A percentile compares a stretch with the other conserved stretches of the same genome.
These are phyloP conservation scores for Thyatira batis DNA, from an alignment of 2,888 invertebrate genomes.

Conservation along the genomic window DNA sequence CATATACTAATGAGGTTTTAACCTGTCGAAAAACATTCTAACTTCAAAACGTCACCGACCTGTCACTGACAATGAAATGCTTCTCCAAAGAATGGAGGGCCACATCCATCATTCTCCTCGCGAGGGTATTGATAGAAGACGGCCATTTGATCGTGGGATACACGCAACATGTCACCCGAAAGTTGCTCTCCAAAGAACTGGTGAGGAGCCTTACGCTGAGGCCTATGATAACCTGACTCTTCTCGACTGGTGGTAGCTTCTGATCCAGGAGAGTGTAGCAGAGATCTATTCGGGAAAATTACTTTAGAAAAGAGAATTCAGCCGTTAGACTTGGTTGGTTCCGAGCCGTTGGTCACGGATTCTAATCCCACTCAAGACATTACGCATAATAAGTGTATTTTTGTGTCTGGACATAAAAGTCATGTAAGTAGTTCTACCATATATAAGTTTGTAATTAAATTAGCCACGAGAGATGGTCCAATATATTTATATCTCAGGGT, in stretches of 20 bases:
- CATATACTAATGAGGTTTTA: too few relatives aligned
- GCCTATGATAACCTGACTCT: conserved; percentile 53
- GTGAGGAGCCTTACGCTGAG: conserved; percentile 53
- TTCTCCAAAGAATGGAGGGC: conserved; percentile 50
- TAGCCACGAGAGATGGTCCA: too few relatives aligned
- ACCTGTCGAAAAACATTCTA: too few relatives aligned
- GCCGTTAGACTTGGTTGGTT: too few relatives aligned
- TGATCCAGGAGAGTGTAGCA: conserved; percentile 54
- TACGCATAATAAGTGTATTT: too few relatives aligned
- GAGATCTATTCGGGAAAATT: conserved; percentile 41
- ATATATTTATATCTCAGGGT: neutral
- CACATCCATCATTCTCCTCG: conserved; percentile 46
- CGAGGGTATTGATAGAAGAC: conserved; percentile 33
- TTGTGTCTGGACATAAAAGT: too few relatives aligned
- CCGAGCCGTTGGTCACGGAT: too few relatives aligned
- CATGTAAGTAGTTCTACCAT: too few relatives aligned
- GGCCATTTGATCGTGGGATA: conserved; percentile 65
- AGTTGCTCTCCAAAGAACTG: conserved; percentile 31
- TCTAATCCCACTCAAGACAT: too few relatives aligned
- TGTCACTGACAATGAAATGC: conserved; percentile 54
- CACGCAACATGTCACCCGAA: conserved; percentile 45
- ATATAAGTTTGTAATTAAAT: too few relatives aligned
- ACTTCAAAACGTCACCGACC: too few relatives aligned
- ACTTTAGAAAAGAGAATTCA: neutral
- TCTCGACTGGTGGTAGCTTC: conserved; percentile 59